Evolutionary conservation across 2,113 vertebrate species (phyloP).

Genomic region (Ciconia maguari): DNA sequence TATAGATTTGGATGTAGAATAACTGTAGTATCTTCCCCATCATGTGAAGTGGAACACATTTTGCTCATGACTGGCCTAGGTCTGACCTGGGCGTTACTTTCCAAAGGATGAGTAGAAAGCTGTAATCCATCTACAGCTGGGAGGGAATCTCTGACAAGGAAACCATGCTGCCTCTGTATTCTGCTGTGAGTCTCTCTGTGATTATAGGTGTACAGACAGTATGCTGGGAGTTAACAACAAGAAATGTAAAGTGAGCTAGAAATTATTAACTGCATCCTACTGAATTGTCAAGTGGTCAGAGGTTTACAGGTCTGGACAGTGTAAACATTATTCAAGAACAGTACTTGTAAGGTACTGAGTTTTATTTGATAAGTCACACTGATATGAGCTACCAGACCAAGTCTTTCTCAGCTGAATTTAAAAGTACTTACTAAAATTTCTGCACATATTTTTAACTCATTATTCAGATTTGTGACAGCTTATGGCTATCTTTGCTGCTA

Average conservation of each 20-base stretch:
- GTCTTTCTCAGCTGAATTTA: neutral
- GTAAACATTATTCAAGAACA: neutral
- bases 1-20: neutral
- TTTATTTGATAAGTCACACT: neutral
- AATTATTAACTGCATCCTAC: neutral
- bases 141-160: neutral
- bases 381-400: neutral
- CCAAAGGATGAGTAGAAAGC: neutral
- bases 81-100: neutral
- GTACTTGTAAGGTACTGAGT: neutral
- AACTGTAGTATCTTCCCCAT: neutral
- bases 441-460: neutral
- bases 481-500: neutral
- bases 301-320: neutral
- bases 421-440: neutral
- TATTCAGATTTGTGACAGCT: neutral
- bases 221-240: neutral
- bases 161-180: neutral
- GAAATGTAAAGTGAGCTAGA: neutral
- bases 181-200: neutral
- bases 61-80: neutral
- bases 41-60: accelerated
- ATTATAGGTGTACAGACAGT: neutral
- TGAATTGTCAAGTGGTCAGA: neutral
- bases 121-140: neutral